A percentile compares a stretch with the other conserved stretches of the same genome.
Conservation (phyloP, 2,113 vertebrate species). For the Engraulis encrasicolus region DNA sequence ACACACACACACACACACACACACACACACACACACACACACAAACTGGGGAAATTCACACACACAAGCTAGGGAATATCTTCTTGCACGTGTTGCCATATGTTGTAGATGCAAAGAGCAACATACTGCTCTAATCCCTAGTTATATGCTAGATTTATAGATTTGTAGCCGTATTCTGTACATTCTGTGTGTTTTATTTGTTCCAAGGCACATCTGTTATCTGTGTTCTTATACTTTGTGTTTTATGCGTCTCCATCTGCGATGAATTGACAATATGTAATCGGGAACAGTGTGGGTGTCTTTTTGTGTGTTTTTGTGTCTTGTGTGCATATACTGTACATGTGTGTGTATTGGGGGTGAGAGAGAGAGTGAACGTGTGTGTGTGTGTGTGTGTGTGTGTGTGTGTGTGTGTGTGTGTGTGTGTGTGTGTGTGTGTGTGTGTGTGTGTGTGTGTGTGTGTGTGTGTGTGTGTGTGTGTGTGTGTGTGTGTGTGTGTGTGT, state of each 20-base stretch:
- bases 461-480: too few relatives aligned
- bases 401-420: not conserved
- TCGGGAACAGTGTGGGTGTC: not conserved
- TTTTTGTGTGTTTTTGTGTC: not conserved
- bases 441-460: too few relatives aligned
- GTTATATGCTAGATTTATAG: not conserved
- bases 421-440: not conserved
- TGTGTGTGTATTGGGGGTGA: too few relatives aligned
- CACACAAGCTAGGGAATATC: too few relatives aligned
- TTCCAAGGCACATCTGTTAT: not conserved
- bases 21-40: too few relatives aligned
- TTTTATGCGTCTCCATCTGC: not conserved
- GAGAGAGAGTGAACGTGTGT: too few relatives aligned
- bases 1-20: not conserved
- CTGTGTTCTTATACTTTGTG: not conserved
- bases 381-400: slow-evolving; percentile 14
- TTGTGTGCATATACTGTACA: too few relatives aligned
- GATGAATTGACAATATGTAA: slow-evolving; percentile 4
- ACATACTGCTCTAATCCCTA: not conserved
- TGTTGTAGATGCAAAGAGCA: not conserved
- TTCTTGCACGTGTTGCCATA: not conserved
- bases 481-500: too few relatives aligned
- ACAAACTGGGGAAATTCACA: too few relatives aligned
- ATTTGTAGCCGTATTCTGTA: not conserved
- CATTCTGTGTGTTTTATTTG: not conserved